Evolutionary conservation across 2,888 invertebrate genomes (phyloP), one percentile per base, ranked within the genome.

Genomic region (Pyrochroa serraticornis): DNA sequence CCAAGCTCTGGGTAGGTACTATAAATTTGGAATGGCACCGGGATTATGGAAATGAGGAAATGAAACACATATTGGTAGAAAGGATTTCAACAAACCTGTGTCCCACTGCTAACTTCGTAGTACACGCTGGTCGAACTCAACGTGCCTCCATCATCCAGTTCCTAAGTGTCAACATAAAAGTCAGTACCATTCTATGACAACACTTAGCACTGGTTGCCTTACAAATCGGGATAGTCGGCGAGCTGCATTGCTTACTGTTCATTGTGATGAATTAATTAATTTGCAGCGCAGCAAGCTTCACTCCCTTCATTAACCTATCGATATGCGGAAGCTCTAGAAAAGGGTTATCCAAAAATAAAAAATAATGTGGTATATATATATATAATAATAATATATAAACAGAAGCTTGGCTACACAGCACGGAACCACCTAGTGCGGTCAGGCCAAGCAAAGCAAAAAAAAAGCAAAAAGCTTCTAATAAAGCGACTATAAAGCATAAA

Each of bases 131-230:
- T 72, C 64, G 74, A 71, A 67, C 68, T 75, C 74, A 74, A 71
- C 70, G 76, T 73, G 76, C 74, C 75, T 75, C 76, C 76, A 70
- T 78, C 79, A 66, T 79, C 78, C 77, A 78, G 76, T 72, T 78
- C 79, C 78, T 79, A 78, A 78, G 76, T 77, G 76, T 76, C 71
- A 76, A 75, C 75, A 75, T 75, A 71, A 71, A 60, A 65, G 71
- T 73, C 65, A 71, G 67, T 68, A 67, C 62, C 65, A 58, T 68
- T 66, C 58, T 71, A 75, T 75, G 74, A 66, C 72, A 76, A 76
- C 77, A 76, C 77, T 76, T 75, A 75, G 75, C 71, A 75, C 75
- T 75, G 75, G 75, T 65, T 66, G 65, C 58, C 47, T 64, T 62
- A 51, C 10, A 38, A 46, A 30, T 46, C 33, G 35, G 38, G 36